Conservation (phyloP, 2,797 vertebrate species). For the Simalia tracyae region DNA sequence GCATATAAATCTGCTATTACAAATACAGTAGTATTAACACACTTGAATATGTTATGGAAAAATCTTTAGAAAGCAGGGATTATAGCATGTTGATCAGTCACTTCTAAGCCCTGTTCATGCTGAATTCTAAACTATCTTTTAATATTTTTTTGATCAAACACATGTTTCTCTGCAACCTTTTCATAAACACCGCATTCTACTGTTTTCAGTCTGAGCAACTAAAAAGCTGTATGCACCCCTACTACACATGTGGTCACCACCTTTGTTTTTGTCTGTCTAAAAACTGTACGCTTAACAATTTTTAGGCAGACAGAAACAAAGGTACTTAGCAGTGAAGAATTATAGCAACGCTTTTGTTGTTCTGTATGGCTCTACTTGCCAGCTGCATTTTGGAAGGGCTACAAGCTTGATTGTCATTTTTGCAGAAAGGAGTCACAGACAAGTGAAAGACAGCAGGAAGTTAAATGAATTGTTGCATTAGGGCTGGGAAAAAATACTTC, state of each 20-base stretch:
- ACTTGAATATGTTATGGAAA: background rate
- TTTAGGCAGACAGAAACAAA: background rate
- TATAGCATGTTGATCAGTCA: background rate
- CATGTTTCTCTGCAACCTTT: background rate
- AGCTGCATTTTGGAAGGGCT: background rate
- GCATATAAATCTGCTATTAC: background rate
- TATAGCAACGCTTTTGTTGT: background rate
- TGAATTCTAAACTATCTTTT: background rate
- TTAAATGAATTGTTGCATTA: background rate
- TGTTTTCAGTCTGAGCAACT: background rate
- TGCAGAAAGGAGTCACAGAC: no score
- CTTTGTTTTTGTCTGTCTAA: background rate
- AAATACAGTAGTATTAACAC: background rate
- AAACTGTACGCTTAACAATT: background rate
- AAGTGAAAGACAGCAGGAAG: background rate
- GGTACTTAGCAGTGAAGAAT: background rate
- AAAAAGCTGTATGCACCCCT: background rate
- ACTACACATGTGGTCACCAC: background rate
- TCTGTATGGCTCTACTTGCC: background rate
- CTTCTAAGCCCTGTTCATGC: background rate
- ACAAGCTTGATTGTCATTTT: background rate
- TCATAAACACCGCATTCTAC: background rate
- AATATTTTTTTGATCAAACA: background rate
- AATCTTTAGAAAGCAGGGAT: background rate
- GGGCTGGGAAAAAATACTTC: background rate